These are phyloP conservation scores for Chromobotia macracanthus DNA, from an alignment of 2,797 vertebrate genomes.

Conservation along the genomic window DNA sequence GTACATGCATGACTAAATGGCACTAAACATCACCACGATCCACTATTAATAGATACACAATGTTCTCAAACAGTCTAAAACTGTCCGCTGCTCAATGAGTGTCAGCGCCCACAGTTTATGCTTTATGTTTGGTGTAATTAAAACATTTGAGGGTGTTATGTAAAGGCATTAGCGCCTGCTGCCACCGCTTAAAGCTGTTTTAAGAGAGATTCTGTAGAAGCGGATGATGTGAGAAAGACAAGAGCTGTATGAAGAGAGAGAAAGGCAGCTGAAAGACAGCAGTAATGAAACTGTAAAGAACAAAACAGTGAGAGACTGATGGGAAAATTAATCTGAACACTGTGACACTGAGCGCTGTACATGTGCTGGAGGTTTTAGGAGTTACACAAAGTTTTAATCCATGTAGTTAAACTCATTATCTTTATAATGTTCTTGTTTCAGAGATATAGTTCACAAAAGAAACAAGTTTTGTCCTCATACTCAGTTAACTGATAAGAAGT, in stretches of 20 bases:
- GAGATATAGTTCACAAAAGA: too few species aligned
- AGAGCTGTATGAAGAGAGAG: slow-evolving; percentile 2
- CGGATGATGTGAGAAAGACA: background rate
- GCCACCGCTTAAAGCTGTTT: slow-evolving; percentile 56
- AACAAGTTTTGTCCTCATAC: too few species aligned
- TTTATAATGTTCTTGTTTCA: too few species aligned
- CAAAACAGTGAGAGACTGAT: too few species aligned
- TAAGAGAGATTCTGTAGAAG: slow-evolving; percentile 33
- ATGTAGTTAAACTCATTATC: too few species aligned
- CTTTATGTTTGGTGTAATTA: slow-evolving; percentile 61
- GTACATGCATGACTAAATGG: slow-evolving; percentile 44
- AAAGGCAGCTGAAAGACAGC: background rate
- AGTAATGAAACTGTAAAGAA: too few species aligned
- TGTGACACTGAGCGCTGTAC: background rate
- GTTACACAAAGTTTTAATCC: too few species aligned
- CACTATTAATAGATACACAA: slow-evolving; percentile 32
- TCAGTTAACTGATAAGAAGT: too few species aligned
- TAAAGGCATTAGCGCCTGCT: slow-evolving; percentile 64
- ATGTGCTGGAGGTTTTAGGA: too few species aligned
- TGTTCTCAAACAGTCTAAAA: slow-evolving; percentile 41
- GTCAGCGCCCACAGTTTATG: slow-evolving; percentile 46
- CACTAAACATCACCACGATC: slow-evolving; percentile 35
- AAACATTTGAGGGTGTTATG: slow-evolving; percentile 62
- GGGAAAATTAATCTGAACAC: background rate
- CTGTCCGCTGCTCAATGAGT: slow-evolving; percentile 30